Percentiles rank a stretch among this genome's conserved stretches.
Evolutionary conservation across 2,888 invertebrate genomes (phyloP).

Genomic region (Atherix ibis): DNA sequence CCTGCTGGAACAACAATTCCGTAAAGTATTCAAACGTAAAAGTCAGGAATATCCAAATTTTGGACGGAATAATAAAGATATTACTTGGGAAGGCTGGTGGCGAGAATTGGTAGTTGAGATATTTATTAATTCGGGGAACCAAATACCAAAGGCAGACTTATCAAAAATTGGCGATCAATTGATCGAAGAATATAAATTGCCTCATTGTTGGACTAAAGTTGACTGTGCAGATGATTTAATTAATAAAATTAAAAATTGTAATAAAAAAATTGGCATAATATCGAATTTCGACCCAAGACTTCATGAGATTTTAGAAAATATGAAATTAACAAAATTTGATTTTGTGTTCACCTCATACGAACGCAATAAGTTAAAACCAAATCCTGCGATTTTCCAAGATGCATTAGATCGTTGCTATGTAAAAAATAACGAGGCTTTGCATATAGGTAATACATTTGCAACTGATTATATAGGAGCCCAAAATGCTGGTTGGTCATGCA

Average conservation of each 20-base stretch:
- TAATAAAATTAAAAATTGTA: slow-evolving; percentile 32
- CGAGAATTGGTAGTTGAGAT: slow-evolving; percentile 27
- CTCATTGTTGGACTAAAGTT: slow-evolving; percentile 53
- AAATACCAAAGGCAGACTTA: slow-evolving; percentile 16
- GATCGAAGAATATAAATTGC: slow-evolving; percentile 50
- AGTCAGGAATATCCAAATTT: slow-evolving; percentile 58
- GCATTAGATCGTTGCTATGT: slow-evolving; percentile 38
- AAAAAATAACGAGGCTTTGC: slow-evolving; percentile 48
- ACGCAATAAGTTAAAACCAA: slow-evolving; percentile 36
- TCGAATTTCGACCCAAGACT: slow-evolving; percentile 83
- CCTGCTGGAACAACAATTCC: slow-evolving; percentile 38
- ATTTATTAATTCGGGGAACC: slow-evolving; percentile 17
- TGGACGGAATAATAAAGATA: slow-evolving; percentile 42
- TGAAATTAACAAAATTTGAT: slow-evolving; percentile 51
- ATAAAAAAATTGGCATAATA: slow-evolving; percentile 51
- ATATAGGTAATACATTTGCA: slow-evolving; percentile 63
- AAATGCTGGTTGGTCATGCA: slow-evolving; percentile 54
- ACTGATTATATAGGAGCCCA: slow-evolving; percentile 67
- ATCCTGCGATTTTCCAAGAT: slow-evolving; percentile 20
- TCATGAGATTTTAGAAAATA: slow-evolving; percentile 43
- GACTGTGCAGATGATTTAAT: slow-evolving; percentile 43
- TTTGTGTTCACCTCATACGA: slow-evolving; percentile 71
- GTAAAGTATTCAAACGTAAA: slow-evolving; percentile 44
- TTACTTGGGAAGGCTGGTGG: slow-evolving; percentile 77
- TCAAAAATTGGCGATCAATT: slow-evolving; percentile 39